Base-by-base conservation (phyloP, 2,113 vertebrate species). In the Hydrochoerus hydrochaeris region DNA sequence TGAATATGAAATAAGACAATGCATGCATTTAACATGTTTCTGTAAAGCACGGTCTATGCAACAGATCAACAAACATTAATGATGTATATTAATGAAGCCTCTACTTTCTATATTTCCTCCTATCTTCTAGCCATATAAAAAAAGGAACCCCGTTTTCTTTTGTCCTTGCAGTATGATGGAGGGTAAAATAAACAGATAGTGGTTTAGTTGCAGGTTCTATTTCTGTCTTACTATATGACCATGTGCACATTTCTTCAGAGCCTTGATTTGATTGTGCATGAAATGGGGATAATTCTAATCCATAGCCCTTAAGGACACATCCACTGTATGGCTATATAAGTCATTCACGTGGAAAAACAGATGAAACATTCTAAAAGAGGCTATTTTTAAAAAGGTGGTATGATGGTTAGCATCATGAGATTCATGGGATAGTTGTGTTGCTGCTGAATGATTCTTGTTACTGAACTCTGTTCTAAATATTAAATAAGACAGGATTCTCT, bases 1-100 rank as follows among this genome's bases (percentile, higher is more conserved):
- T 94, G 14, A 88, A 88, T 63, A 58, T 88, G 62, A 88, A 94
- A 41, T 35, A 88, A 84, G 17, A 89, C 10, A 84, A 19, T 71
- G 4, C 12, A 73, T 11, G 49, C 49, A 52, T 91, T 94, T 62
- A 65, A 71, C 14, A 16, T 92, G 24, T 85, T 57, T 95, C 58
- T 30, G 84, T 9, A 85, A 28, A 88, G 28, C 26, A 38, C 71
- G 20, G 44, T 24, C 35, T 86, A 32, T 75, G 35, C 8, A 63
- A 13, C 60, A 80, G 8, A 77, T 92, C 38, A 90, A 14, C 44
- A 91, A 69, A 49, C 65, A 26, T 52, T 63, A 57, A 22, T 38
- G 26, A 2, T 52, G 69, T 46, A 22, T 78, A 88, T 30, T 24
- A 63, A 24, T 24, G 12, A 65, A 81, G 22, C 13, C 1, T 80